Evolutionary conservation across 1,140 invertebrate genomes (phyloP).

Genomic region (Caerostris darwini): DNA sequence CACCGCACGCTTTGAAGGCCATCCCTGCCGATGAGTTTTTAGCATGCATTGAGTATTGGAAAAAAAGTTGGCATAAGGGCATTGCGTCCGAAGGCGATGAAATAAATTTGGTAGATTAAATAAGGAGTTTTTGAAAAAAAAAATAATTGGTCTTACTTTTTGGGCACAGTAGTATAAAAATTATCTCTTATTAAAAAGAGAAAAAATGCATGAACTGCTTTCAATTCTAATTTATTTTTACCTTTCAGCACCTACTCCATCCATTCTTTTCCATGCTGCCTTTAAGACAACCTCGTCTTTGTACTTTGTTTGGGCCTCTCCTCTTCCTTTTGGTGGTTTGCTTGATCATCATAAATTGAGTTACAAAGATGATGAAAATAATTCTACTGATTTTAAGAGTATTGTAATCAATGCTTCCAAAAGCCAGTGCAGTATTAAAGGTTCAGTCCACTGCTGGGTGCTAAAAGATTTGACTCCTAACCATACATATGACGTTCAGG

Average conservation of each 20-base stretch:
- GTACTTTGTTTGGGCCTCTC: neutral
- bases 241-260: neutral
- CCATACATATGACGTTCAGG: conserved; percentile 45
- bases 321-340: conserved; percentile 19
- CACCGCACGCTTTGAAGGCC: too few species aligned
- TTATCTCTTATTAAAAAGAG: too few species aligned
- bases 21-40: too few species aligned
- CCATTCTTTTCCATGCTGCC: neutral
- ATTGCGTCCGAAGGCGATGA: too few species aligned
- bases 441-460: neutral
- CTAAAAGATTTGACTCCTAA: neutral
- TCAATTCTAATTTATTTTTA: neutral
- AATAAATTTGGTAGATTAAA: too few species aligned
- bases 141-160: too few species aligned
- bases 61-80: too few species aligned
- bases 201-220: too few species aligned
- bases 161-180: too few species aligned
- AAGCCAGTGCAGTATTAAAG: neutral
- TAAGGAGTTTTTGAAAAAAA: too few species aligned
- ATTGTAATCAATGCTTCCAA: neutral
- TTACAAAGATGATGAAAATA: neutral
- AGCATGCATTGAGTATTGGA: too few species aligned
- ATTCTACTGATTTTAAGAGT: neutral
- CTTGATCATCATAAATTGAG: neutral
- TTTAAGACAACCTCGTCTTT: neutral